These are phyloP conservation scores for Pasiphila rectangulata DNA, from an alignment of 2,888 invertebrate species.

Conservation along the genomic window DNA sequence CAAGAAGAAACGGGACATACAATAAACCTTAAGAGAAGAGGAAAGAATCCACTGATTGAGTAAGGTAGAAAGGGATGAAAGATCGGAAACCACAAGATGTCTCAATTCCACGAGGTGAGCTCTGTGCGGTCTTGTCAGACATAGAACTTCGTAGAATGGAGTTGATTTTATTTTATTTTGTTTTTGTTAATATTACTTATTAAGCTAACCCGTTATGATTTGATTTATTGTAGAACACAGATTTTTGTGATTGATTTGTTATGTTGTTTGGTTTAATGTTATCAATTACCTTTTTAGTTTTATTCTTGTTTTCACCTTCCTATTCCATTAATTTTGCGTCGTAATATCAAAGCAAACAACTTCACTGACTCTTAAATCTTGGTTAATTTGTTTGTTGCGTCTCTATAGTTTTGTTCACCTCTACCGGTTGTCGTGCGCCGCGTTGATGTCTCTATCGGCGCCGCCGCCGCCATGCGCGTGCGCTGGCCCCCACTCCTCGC, in stretches of 20 bases:
- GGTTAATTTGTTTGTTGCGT: slow-evolving; percentile 6
- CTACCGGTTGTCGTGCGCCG: slow-evolving; percentile 42
- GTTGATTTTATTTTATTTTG: slow-evolving; percentile 51
- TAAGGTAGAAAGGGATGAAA: slow-evolving; percentile 63
- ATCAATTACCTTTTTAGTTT: neutral
- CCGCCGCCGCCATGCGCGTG: slow-evolving; percentile 67
- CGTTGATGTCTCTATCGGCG: slow-evolving; percentile 79
- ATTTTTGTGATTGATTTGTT: neutral
- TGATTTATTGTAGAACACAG: neutral
- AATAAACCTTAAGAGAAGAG: slow-evolving; percentile 66
- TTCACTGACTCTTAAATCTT: neutral
- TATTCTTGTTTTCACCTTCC: neutral
- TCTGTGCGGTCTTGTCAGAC: slow-evolving; percentile 76
- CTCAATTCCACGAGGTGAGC: slow-evolving; percentile 78
- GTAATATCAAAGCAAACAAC: no score
- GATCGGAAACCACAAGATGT: slow-evolving; percentile 81
- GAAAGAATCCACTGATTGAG: slow-evolving; percentile 54
- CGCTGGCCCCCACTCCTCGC: slow-evolving; percentile 52
- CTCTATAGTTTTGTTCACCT: slow-evolving; percentile 26
- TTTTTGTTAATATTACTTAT: slow-evolving; percentile 14
- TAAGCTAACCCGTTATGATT: neutral
- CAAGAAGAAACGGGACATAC: slow-evolving; percentile 65
- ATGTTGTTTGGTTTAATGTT: neutral
- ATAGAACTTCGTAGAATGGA: slow-evolving; percentile 70
- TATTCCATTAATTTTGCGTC: neutral